Evolutionary conservation across 2,113 vertebrate species (phyloP).

Genomic region (Mola mola): DNA sequence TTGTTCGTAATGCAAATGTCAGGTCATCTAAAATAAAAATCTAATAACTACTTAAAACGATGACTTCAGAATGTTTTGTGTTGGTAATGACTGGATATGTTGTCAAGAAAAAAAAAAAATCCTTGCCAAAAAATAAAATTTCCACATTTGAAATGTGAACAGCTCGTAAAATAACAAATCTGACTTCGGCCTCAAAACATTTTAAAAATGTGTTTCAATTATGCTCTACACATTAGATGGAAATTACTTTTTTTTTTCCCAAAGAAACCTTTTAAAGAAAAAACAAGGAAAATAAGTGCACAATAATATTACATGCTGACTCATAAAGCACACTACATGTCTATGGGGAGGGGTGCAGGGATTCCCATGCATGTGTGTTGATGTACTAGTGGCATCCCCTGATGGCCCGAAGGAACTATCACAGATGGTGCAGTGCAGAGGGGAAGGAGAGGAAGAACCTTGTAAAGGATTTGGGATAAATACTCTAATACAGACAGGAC

Average conservation of each 20-base stretch:
- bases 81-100: too few relatives aligned
- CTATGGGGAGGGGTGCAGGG: conserved; percentile 15
- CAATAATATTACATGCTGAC: not conserved
- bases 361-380: conserved; percentile 47
- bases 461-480: conserved; percentile 24
- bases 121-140: too few relatives aligned
- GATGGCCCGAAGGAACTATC: conserved; percentile 33
- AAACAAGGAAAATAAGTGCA: too few relatives aligned
- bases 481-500: conserved; percentile 13
- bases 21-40: not conserved
- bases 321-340: conserved; percentile 5
- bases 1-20: not conserved
- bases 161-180: conserved; percentile 4
- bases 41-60: not conserved
- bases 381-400: conserved; percentile 47
- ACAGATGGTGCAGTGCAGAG: conserved; percentile 50
- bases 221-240: not conserved
- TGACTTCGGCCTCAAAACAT: too few relatives aligned
- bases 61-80: conserved; percentile 4
- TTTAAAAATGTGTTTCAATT: not conserved
- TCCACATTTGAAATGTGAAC: conserved; percentile 24
- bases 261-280: too few relatives aligned
- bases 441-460: conserved; percentile 18
- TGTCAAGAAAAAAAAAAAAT: too few relatives aligned
- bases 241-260: too few relatives aligned